Base-by-base conservation (phyloP, 2,888 invertebrate genomes). In the Limnephilus lunatus region DNA sequence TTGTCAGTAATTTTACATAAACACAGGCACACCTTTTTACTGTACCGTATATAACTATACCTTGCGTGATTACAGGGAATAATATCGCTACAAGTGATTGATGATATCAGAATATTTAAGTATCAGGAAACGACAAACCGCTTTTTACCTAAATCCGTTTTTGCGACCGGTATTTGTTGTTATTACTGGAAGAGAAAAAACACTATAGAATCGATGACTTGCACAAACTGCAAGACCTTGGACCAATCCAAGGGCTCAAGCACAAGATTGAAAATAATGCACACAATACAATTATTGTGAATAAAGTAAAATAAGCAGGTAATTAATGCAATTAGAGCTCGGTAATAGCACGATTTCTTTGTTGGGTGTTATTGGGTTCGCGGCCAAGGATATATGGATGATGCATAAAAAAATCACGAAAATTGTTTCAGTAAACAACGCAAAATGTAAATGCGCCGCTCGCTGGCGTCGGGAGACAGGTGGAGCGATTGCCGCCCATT, bases 401-500 rank as follows among this genome's bases (percentile, higher is more conserved):
- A 68, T 25, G 68, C 25, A 25, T 7, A 11, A 35, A 83, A 35
- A 35, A 25, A 83, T 25, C 83, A 15, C 15, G 14, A 83, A 83
- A 31, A 83, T 31, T 0, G 48, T 44, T 9, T 87, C 15, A 30
- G 39, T 68, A 88, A 88, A 88, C 88, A 80, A 31, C 68, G 88
- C 88, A n/a, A 39, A 89, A 80, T 89, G 53, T 32, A 31, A 89
- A 89, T 39, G 86, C n/a, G 80, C 39, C 14, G 80, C 39, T 80
- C 14, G 88, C 80, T 35, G 68, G 88, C 32, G 32, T 35, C n/a
- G 32, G 15, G 39, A 80, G 88, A 35, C 88, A 81, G 88, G 88
- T 81, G 88, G 88, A 89, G 88, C 80, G 88, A 89, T 89, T 11
- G 88, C n/a, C 88, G 81, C 68, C 88, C 88, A 88, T 88, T 88